Evolutionary conservation across 2,113 vertebrate genomes (phyloP), one percentile per base, ranked within the genome.

Genomic region (Noturus placidus): DNA sequence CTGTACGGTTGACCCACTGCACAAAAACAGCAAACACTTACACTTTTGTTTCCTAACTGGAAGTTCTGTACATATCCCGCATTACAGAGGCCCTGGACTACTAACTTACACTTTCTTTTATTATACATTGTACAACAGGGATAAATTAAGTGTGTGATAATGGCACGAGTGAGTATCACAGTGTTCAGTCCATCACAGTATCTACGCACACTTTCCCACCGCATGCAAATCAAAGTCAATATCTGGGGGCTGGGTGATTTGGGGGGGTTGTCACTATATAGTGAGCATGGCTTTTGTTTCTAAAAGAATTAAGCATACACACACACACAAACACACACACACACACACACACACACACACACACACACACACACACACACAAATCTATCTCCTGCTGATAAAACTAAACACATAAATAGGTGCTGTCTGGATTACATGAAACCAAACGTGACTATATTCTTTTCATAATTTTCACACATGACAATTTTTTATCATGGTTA

Each of bases 91-190:
- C 2, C 22, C 35, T 33, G 46, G n/a, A n/a, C 13, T 50, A 54
- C 27, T 3, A 56, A 30, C 50, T 77, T 27, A 52, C 14, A 50
- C 42, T 79, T 54, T 2, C 50, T 56, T 57, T 81, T 81, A 38
- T 82, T 35, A 82, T 6, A 61, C 30, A 10, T 2, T 59, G 30
- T 59, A 59, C 3, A 81, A 19, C 3, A 79, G n/a, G 78, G 30
- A 57, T 57, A 22, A 10, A 35, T 14, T 35, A 6, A 3, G 15
- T 1, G 27, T 83, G 22, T 3, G 20, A 22, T 81, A 59, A 79
- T 61, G 25, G 81, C 81, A 83, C 59, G 14, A 19, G 61, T 20
- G 79, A 61, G 79, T 38, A 65, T 65, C 82, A 83, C 82, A 83
- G 82, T 83, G 82, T 83, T 67, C 61, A 83, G 82, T 46, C 61